Percentiles rank a stretch among this genome's conserved stretches.
Evolutionary conservation across 2,113 vertebrate species (phyloP).

Genomic region (Smithornis capensis): DNA sequence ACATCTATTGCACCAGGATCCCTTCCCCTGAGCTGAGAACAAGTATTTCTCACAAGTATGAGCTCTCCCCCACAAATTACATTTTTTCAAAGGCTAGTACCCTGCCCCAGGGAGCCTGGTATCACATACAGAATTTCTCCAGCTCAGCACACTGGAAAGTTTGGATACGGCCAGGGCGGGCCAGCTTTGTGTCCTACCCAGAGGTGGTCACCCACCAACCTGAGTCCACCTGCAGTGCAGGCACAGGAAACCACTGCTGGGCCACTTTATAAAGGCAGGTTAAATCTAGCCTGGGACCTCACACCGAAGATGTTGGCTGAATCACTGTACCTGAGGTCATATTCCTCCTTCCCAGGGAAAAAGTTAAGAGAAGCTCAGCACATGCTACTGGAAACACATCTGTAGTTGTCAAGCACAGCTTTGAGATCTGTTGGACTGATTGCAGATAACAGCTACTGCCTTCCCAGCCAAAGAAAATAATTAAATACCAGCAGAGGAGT

Average conservation of each 20-base stretch:
- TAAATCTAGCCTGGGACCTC: background rate
- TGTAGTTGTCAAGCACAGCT: background rate
- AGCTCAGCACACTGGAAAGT: background rate
- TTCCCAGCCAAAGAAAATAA: conserved; percentile 32
- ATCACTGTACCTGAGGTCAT: background rate
- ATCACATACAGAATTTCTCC: background rate
- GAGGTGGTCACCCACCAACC: background rate
- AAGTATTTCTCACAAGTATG: background rate
- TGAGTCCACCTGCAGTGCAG: background rate
- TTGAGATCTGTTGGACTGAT: background rate
- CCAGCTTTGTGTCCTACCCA: background rate
- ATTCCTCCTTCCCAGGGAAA: background rate
- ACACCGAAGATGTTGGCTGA: background rate
- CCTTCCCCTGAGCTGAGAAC: background rate
- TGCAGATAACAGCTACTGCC: background rate
- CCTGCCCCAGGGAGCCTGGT: background rate
- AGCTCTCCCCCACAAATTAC: background rate
- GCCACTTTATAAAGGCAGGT: background rate
- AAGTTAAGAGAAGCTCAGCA: background rate
- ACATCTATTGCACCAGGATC: fast-evolving
- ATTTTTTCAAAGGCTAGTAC: background rate
- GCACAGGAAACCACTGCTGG: background rate
- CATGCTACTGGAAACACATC: background rate
- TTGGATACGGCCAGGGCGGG: background rate
- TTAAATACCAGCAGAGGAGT: background rate